Conservation (phyloP, 2,113 vertebrate genomes). For the Manacus vitellinus region DNA sequence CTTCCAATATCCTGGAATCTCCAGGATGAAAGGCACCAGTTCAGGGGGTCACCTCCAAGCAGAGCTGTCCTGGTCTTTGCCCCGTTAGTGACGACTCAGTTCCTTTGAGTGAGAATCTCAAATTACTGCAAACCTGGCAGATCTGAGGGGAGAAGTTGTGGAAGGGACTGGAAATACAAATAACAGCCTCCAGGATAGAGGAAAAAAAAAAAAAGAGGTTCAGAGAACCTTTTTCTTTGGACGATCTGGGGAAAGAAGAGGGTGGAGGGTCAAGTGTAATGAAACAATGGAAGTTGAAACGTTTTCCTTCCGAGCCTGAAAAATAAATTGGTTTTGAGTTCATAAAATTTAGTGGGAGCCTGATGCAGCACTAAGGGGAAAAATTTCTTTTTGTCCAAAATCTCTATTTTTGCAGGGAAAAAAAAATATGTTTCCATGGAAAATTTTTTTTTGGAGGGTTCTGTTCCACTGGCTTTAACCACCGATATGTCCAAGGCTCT, state of each 20-base stretch:
- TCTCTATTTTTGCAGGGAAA: background rate
- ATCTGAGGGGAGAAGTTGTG: background rate
- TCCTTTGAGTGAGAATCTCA: slow-evolving; percentile 49
- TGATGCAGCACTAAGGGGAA: background rate
- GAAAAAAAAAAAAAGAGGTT: background rate
- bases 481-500: background rate
- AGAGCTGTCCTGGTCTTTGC: background rate
- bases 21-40: background rate
- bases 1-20: background rate
- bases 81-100: slow-evolving; percentile 36
- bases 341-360: background rate
- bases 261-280: background rate
- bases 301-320: background rate
- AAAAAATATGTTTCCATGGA: background rate
- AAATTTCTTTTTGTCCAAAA: background rate
- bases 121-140: slow-evolving; percentile 33
- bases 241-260: background rate
- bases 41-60: slow-evolving; percentile 56
- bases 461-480: background rate
- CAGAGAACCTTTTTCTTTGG: background rate
- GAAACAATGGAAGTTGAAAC: background rate
- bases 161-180: slow-evolving; percentile 33
- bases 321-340: background rate
- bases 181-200: background rate
- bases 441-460: background rate